phyloP scores from a whole-genome alignment of 2,113 vertebrate genomes.

The Apteryx mantelli region DNA sequence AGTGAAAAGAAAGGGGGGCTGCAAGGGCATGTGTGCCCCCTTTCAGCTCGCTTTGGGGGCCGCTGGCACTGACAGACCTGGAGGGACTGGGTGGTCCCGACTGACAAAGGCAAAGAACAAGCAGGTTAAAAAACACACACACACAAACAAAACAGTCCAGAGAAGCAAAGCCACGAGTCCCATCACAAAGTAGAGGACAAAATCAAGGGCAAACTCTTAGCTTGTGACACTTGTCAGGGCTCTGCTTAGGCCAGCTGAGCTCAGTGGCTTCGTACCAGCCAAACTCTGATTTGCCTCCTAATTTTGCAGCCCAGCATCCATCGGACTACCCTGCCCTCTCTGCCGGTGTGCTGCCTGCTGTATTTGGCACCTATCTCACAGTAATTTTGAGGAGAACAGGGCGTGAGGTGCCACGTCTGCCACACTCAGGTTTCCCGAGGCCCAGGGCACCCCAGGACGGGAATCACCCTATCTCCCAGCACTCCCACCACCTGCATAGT shows the following conservation, averaged over 20 bases:
- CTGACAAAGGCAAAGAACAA: rapidly evolving
- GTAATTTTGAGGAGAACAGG: not conserved
- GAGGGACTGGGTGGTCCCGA: not conserved
- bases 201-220: rapidly evolving
- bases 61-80: not conserved
- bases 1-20: not conserved
- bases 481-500: rapidly evolving
- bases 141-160: not conserved
- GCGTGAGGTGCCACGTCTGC: rapidly evolving
- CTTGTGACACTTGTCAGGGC: rapidly evolving
- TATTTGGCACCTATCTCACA: not conserved
- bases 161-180: not conserved
- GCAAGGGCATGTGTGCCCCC: too few species aligned
- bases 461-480: rapidly evolving
- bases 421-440: rapidly evolving
- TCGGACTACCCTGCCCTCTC: not conserved
- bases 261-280: not conserved
- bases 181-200: rapidly evolving
- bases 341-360: not conserved
- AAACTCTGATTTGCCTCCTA: rapidly evolving
- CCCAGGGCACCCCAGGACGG: not conserved
- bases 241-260: not conserved
- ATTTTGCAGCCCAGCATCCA: not conserved
- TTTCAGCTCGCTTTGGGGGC: too few species aligned
- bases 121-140: too few species aligned